Conservation (phyloP, 2,113 vertebrate species). For the Bucco capensis region DNA sequence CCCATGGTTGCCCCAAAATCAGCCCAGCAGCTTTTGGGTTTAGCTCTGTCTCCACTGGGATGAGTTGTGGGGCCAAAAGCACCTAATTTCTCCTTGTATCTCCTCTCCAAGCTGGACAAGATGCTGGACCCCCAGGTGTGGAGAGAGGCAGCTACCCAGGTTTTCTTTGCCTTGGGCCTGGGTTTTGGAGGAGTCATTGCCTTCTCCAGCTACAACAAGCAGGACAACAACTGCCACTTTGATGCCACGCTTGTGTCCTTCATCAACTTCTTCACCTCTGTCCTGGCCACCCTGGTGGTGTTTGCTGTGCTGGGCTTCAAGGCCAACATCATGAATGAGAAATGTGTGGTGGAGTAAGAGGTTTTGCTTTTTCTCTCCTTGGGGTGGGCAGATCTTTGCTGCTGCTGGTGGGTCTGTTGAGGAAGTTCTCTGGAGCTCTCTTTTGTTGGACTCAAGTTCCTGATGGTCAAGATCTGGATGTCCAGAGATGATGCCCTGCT, state of each 20-base stretch:
- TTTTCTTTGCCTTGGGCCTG: slow-evolving; percentile 94
- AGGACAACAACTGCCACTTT: slow-evolving; percentile 99
- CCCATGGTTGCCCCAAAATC: not conserved
- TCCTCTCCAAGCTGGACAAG: slow-evolving; percentile 85
- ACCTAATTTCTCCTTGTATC: not conserved
- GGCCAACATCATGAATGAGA: slow-evolving; percentile 98
- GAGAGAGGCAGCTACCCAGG: slow-evolving; percentile 96
- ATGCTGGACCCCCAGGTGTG: slow-evolving; percentile 98
- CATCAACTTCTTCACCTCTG: slow-evolving; percentile 96
- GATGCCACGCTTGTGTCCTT: slow-evolving; percentile 91
- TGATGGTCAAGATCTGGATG: not conserved
- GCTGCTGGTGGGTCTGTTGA: not conserved
- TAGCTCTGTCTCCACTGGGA: not conserved
- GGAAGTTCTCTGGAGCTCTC: too few relatives aligned
- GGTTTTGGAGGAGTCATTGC: slow-evolving; percentile 98
- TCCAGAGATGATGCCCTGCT: not conserved
- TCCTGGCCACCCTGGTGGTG: slow-evolving; percentile 94
- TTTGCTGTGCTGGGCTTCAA: slow-evolving; percentile 98
- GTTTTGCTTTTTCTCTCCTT: not conserved
- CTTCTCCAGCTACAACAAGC: slow-evolving; percentile 99
- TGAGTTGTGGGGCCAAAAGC: not conserved
- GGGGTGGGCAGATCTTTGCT: not conserved
- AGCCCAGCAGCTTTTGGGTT: not conserved
- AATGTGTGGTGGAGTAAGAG: slow-evolving; percentile 96
- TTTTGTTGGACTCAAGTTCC: not conserved